Evolutionary conservation across 2,888 invertebrate species (phyloP).

Genomic region (Gandaritis pyraliata): DNA sequence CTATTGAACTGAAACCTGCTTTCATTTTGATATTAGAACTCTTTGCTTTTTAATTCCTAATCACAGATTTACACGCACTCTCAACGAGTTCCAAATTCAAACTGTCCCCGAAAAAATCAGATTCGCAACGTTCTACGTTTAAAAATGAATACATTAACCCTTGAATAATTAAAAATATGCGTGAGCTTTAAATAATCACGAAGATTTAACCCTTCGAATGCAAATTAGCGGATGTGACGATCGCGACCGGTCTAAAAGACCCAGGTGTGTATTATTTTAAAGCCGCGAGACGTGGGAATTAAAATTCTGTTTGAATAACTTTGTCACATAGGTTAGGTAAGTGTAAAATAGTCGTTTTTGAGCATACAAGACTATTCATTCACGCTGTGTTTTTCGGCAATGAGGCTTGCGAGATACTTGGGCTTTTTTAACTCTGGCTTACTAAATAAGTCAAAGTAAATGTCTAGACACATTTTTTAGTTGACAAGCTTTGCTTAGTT

Average conservation of each 20-base stretch:
- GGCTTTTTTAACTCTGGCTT: no score
- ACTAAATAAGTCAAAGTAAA: no score
- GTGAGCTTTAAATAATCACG: slow-evolving; percentile 79
- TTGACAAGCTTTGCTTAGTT: no score
- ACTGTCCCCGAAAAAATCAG: slow-evolving; percentile 69
- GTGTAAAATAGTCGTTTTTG: background rate
- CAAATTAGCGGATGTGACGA: slow-evolving; percentile 73
- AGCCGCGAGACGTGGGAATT: slow-evolving; percentile 51
- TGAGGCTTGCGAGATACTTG: no score
- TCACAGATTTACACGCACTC: slow-evolving; percentile 53
- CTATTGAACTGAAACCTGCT: background rate
- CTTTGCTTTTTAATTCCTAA: slow-evolving; percentile 14
- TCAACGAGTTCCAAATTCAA: slow-evolving; percentile 62
- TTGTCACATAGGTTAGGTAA: slow-evolving; percentile 19
- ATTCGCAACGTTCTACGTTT: slow-evolving; percentile 58
- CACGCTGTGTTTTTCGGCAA: no score
- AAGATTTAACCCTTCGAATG: slow-evolving; percentile 82
- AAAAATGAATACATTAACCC: slow-evolving; percentile 79
- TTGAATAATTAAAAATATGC: slow-evolving; percentile 84
- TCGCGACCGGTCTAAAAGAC: slow-evolving; percentile 68
- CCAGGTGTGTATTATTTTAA: slow-evolving; percentile 77
- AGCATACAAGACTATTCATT: background rate
- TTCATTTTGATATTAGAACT: slow-evolving; percentile 10
- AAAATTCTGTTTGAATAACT: slow-evolving; percentile 33
- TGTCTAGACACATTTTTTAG: no score